These are phyloP conservation scores for Rhabdornis inornatus DNA, from an alignment of 2,113 vertebrate species.

Conservation along the genomic window DNA sequence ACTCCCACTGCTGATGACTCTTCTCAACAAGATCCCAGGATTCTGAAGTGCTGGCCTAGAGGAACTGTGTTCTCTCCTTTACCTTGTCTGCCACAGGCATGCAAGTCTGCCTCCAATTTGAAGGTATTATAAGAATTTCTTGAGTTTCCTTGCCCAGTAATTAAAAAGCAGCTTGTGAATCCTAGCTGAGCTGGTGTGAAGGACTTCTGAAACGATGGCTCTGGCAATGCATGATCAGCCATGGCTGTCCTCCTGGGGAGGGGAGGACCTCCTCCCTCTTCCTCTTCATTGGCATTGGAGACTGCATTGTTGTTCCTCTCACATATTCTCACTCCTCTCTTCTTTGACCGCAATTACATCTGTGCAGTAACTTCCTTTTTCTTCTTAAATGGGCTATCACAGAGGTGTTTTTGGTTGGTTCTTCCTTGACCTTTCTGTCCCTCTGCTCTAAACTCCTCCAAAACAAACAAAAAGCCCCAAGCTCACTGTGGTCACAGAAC, in stretches of 20 bases:
- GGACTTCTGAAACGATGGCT: not conserved
- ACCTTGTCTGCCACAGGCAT: not conserved
- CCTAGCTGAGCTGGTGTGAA: not conserved
- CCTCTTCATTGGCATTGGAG: no score
- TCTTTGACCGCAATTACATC: not conserved
- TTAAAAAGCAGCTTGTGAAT: constrained; percentile 27
- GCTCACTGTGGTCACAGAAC: not conserved
- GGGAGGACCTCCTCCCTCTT: not conserved
- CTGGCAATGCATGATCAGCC: constrained; percentile 2
- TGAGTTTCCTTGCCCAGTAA: not conserved
- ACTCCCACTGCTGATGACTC: not conserved
- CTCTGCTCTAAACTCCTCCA: not conserved
- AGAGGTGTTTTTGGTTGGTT: not conserved
- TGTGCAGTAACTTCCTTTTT: not conserved
- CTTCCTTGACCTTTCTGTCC: not conserved
- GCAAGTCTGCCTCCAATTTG: not conserved
- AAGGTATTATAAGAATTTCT: not conserved
- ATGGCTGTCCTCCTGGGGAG: not conserved
- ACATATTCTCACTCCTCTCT: no score
- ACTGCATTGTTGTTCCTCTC: not conserved
- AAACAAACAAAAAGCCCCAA: not conserved
- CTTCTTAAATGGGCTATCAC: not conserved
- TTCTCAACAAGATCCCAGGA: not conserved
- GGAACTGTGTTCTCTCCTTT: not conserved
- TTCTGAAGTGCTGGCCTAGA: not conserved